Evolutionary conservation across 2,797 vertebrate genomes (phyloP).

Genomic region (Bradypodion pumilum): DNA sequence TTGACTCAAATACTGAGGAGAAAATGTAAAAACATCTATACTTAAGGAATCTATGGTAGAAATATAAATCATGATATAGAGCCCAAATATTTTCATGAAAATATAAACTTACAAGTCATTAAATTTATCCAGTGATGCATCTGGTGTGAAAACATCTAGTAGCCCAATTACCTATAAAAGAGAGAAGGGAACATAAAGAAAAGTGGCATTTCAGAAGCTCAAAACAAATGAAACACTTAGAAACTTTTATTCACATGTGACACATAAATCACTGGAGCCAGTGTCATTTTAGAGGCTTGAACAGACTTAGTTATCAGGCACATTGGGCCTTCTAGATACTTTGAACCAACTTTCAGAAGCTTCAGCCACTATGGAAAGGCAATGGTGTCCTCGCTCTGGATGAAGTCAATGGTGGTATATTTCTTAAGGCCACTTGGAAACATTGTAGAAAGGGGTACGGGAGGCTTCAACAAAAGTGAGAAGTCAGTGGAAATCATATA

Average conservation of each 20-base stretch:
- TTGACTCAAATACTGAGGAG: neutral
- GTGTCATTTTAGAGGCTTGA: neutral
- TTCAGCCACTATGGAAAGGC: neutral
- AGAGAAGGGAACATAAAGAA: neutral
- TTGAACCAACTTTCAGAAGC: neutral
- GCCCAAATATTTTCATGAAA: neutral
- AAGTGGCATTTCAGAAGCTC: neutral
- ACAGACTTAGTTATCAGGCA: too few species aligned
- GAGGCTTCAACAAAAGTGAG: too few species aligned
- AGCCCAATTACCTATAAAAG: constrained; percentile 91
- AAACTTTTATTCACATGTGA: neutral
- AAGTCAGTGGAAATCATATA: too few species aligned
- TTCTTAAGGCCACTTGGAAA: too few species aligned
- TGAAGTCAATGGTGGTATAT: neutral
- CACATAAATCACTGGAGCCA: neutral
- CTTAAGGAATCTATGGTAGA: neutral
- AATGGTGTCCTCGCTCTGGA: neutral
- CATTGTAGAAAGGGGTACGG: too few species aligned
- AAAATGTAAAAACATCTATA: neutral
- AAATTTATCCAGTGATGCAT: constrained; percentile 89
- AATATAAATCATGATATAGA: constrained; percentile 12
- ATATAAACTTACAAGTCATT: constrained; percentile 89
- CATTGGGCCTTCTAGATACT: neutral
- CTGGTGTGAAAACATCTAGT: constrained; percentile 94
- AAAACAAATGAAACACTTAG: neutral